Base-by-base conservation (phyloP, 2,113 vertebrate genomes). In the Tetraodon nigroviridis region DNA sequence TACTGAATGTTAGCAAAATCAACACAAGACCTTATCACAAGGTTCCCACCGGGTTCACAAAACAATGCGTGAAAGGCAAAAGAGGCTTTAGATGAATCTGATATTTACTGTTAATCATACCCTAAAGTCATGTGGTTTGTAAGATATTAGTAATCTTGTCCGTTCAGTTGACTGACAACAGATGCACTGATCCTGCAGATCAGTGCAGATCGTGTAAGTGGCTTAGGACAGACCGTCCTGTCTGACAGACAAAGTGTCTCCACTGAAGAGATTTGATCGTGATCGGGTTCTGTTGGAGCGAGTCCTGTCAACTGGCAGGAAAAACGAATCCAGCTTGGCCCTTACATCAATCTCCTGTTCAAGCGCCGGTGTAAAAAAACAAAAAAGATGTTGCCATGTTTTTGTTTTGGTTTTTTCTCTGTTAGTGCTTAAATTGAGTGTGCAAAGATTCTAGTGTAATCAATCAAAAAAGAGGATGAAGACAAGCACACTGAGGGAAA, bases 291-390 rank as follows among this genome's bases (percentile, higher is more conserved):
- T 67, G 21, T 44, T 76, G 64, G 71, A 81, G 55, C 71, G 48
- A 69, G 77, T 53, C 49, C 58, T 59, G 61, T 58, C 68, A 6
- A 72, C 32, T 82, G 78, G 76, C 63, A 78, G 73, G 71, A 67
- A 69, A 69, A 70, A 59, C 69, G 80, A 75, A 74, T 78, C 64
- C 57, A 7, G 57, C 61, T 57, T 61, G 64, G 52, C 32, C 61
- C 47, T 57, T 63, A 3, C 55, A 68, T 50, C 78, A 74, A 76
- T 76, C 27, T 55, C 61, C n/a, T 7, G 46, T 71, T 78, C 47
- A 79, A 60, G 58, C 58, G 54, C 51, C 61, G 49, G 54, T 18
- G 49, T 58, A 51, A 50, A 80, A 69, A 67, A 40, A n/a, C n/a
- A 50, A 71, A 74, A 49, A 68, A 51, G 60, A 50, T 24, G 48